Base-by-base conservation (phyloP, 2,888 invertebrate genomes). In the Drosophila nigritarsus region DNA sequence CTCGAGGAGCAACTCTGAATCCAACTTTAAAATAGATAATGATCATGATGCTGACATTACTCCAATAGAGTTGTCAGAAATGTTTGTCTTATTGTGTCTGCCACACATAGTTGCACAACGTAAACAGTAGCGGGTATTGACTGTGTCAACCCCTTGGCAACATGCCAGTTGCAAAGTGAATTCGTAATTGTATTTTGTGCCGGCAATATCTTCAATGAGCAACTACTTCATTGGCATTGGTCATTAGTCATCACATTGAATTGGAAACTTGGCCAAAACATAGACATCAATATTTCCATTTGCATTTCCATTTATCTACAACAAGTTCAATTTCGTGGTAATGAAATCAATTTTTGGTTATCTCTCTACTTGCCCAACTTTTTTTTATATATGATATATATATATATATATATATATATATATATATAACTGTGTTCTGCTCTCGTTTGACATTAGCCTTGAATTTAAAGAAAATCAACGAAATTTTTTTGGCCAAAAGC, bases 311-410 rank as follows among this genome's bases (percentile, higher is more conserved):
- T 0, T n/a, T 18, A 40, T 11, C 3, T 18, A 48, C 24, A 49
- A 30, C 27, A 49, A 49, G 34, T 68, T 29, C 29, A 65, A 75
- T 55, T 76, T 70, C 45, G 27, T 38, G 42, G 42, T 77, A 75
- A 77, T 75, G 60, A 71, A 75, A 77, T 75, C 62, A 77, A 60
- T 71, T 71, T 76, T 67, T 61, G 60, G 77, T 76, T 76, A 76
- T 48, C 56, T 72, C 56, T 48, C 36, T 20, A 34, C 45, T 62
- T 29, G 34, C 38, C 36, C 48, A 65, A 55, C 42, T n/a, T n/a
- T n/a, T n/a, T n/a, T n/a, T n/a, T n/a, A 9, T 30, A 49, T 20
- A 42, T 15, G n/a, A n/a, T 27, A 40, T n/a, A n/a, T 53, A 54
- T 20, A 3, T 38, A 7, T 38, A 30, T 30, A 9, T 30, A 49